These are phyloP conservation scores for Machaerirhynchus nigripectus DNA, from an alignment of 2,113 vertebrate genomes.

Conservation along the genomic window DNA sequence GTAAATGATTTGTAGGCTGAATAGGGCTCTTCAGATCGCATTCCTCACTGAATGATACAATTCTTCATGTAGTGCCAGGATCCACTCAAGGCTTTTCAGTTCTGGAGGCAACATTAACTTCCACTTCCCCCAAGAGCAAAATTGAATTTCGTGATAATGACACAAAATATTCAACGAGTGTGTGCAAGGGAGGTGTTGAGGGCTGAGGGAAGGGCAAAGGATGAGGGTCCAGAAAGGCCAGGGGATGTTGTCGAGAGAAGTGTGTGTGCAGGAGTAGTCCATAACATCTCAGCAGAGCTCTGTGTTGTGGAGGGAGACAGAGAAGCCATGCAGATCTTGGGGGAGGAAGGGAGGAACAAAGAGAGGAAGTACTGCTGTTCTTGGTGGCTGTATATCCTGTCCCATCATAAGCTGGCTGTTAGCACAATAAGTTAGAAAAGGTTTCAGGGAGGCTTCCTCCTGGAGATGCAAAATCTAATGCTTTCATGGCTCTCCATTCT, in stretches of 20 bases:
- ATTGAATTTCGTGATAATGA: neutral
- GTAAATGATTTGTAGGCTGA: constrained; percentile 27
- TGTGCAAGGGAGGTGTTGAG: neutral
- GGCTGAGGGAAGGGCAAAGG: neutral
- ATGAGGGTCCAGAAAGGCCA: neutral
- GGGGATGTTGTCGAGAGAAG: neutral
- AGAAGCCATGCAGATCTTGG: neutral
- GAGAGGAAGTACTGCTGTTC: neutral
- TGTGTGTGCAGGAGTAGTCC: neutral
- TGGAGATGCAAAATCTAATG: neutral
- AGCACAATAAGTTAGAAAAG: neutral
- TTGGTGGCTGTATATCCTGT: neutral
- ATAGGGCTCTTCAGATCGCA: constrained; percentile 33
- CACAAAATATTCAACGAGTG: neutral
- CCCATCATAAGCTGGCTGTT: neutral
- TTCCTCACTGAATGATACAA: constrained; percentile 36
- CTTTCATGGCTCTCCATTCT: neutral
- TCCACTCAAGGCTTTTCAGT: constrained; percentile 27
- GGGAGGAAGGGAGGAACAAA: neutral
- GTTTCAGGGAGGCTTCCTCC: neutral
- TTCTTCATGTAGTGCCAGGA: neutral
- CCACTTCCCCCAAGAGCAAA: neutral
- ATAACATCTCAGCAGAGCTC: neutral
- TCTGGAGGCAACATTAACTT: constrained; percentile 5
- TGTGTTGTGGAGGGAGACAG: neutral